These are phyloP conservation scores for Branchellion lobata DNA, from an alignment of 2,888 invertebrate genomes.

Conservation along the genomic window DNA sequence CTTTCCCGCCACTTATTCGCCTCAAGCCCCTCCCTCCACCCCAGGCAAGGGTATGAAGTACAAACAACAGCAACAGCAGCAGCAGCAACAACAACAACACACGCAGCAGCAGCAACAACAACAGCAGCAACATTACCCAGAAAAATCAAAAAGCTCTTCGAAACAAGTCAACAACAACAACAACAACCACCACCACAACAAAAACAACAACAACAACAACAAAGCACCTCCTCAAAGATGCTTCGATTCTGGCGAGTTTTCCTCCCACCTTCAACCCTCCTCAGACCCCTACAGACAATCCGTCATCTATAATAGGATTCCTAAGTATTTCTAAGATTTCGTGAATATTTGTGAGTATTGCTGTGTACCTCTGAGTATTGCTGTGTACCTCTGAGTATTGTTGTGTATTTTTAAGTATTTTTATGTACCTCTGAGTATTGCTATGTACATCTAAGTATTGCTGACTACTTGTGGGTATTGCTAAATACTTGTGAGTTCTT, in stretches of 20 bases:
- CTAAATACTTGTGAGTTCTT: no score
- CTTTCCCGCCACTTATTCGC: background rate
- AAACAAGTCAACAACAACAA: background rate
- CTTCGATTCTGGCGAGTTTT: background rate
- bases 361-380: background rate
- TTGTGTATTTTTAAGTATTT: background rate
- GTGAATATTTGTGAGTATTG: background rate
- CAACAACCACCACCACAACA: background rate
- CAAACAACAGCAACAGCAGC: background rate
- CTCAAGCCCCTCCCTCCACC: background rate
- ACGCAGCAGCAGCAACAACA: background rate
- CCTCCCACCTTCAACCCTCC: background rate
- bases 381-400: constrained; percentile 1
- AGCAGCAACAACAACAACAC: background rate
- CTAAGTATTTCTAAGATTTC: constrained; percentile 55
- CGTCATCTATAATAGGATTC: constrained; percentile 60
- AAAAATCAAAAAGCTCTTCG: background rate
- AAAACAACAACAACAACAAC: constrained; percentile 9
- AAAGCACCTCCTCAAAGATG: background rate
- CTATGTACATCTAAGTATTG: no score
- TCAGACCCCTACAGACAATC: constrained; percentile 59
- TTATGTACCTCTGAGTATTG: constrained; percentile 3
- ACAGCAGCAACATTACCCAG: background rate
- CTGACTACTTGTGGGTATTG: no score
- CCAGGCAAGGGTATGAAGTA: constrained; percentile 1